phyloP scores from a whole-genome alignment of 2,888 invertebrate genomes.

The Leptopilina drosophilae region DNA sequence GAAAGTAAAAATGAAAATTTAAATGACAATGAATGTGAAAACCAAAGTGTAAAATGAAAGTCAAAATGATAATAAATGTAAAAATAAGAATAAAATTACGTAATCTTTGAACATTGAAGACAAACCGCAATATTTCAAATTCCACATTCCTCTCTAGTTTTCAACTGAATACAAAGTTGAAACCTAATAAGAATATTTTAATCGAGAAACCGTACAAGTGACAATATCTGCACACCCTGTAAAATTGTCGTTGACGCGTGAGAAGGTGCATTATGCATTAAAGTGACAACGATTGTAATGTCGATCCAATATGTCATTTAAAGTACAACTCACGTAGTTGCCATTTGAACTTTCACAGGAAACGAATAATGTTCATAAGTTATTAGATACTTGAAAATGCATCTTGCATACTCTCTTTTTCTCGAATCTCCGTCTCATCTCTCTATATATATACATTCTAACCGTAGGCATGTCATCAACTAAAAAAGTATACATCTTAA shows the following conservation, averaged over 20 bases:
- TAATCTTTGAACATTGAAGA: too few relatives aligned
- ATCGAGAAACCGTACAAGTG: slow-evolving; percentile 30
- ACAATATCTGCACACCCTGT: slow-evolving; percentile 1
- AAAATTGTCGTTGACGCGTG: background rate
- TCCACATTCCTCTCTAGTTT: background rate
- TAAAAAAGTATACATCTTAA: background rate
- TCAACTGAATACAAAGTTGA: background rate
- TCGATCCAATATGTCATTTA: background rate
- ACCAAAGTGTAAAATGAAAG: too few relatives aligned
- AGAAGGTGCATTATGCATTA: slow-evolving; percentile 3
- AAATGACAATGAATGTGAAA: too few relatives aligned
- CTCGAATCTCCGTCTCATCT: background rate
- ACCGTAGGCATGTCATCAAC: background rate
- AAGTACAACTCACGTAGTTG: slow-evolving; percentile 25
- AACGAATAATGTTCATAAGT: slow-evolving; percentile 23
- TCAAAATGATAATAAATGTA: too few relatives aligned
- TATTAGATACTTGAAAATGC: slow-evolving; percentile 28
- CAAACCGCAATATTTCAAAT: too few relatives aligned
- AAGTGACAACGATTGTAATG: slow-evolving; percentile 8
- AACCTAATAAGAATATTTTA: slow-evolving; percentile 16
- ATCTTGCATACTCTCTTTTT: slow-evolving; percentile 18
- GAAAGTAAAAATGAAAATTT: too few relatives aligned
- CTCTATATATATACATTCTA: background rate
- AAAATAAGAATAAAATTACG: too few relatives aligned
- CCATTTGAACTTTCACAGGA: slow-evolving; percentile 18